Percentiles rank a stretch among this genome's conserved stretches.
Conservation (phyloP, 2,888 invertebrate species). For the Drosophila anomalipes region DNA sequence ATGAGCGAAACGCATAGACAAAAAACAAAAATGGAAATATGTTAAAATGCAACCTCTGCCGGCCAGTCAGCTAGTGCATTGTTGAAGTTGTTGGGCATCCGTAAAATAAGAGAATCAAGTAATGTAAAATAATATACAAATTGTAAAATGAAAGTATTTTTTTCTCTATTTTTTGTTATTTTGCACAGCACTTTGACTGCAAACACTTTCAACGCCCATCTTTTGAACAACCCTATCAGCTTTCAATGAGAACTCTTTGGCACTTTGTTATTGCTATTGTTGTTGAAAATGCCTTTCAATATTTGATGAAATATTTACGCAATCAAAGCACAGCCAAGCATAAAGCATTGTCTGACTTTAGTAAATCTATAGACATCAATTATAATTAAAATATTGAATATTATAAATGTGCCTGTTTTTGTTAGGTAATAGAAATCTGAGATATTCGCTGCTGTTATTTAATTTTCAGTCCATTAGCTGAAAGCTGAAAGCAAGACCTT, state of each 20-base stretch:
- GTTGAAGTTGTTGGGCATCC: slow-evolving; percentile 31
- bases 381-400: slow-evolving; percentile 4
- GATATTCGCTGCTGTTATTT: slow-evolving; percentile 32
- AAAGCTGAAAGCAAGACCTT: slow-evolving; percentile 55
- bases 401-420: neutral
- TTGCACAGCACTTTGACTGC: slow-evolving; percentile 27
- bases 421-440: slow-evolving; percentile 22
- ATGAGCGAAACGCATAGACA: slow-evolving; percentile 9
- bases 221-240: slow-evolving; percentile 33
- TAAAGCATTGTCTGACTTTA: slow-evolving; percentile 34
- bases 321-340: slow-evolving; percentile 28
- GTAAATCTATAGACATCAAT: neutral
- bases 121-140: slow-evolving; percentile 55
- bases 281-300: slow-evolving; percentile 29
- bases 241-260: slow-evolving; percentile 39
- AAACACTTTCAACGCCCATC: slow-evolving; percentile 44
- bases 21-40: slow-evolving; percentile 5
- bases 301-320: slow-evolving; percentile 52
- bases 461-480: slow-evolving; percentile 43
- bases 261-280: slow-evolving; percentile 1
- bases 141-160: slow-evolving; percentile 53
- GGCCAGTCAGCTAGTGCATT: slow-evolving; percentile 28
- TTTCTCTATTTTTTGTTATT: neutral
- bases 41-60: slow-evolving; percentile 26
- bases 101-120: slow-evolving; percentile 56